These are phyloP conservation scores for Cheirogaleus medius DNA, from an alignment of 2,113 vertebrate species.

Conservation along the genomic window DNA sequence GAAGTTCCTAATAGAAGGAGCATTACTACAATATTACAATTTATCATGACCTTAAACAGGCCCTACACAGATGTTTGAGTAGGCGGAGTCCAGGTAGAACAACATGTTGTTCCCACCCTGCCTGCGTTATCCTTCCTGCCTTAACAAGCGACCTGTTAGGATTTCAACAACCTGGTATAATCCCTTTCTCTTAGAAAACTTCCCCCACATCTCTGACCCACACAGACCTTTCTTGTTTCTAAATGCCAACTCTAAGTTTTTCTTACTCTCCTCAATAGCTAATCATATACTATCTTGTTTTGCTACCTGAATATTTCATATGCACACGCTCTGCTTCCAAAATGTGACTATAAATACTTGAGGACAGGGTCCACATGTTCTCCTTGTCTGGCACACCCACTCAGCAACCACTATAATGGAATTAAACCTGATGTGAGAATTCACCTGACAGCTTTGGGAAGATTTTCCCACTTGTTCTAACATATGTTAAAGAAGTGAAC, in stretches of 20 bases:
- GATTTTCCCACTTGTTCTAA: not conserved
- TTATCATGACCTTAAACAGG: not conserved
- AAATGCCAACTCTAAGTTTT: not conserved
- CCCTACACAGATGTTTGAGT: not conserved
- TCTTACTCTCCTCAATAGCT: not conserved
- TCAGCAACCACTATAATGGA: not conserved
- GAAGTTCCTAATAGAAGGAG: not conserved
- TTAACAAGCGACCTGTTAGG: not conserved
- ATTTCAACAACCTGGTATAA: not conserved
- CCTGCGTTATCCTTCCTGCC: not conserved
- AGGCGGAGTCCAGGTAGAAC: not conserved
- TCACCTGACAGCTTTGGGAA: not conserved
- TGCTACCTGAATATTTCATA: not conserved
- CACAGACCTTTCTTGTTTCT: not conserved
- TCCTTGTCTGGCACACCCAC: not conserved
- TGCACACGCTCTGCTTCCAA: not conserved
- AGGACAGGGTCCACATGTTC: not conserved
- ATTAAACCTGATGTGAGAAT: not conserved
- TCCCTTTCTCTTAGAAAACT: not conserved
- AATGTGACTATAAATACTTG: not conserved
- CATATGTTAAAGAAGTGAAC: not conserved
- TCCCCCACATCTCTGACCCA: not conserved
- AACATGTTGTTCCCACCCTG: not conserved
- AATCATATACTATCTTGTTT: not conserved
- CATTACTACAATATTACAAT: not conserved